Conservation (phyloP, 2,888 invertebrate genomes). For the Drosophila pullipes region DNA sequence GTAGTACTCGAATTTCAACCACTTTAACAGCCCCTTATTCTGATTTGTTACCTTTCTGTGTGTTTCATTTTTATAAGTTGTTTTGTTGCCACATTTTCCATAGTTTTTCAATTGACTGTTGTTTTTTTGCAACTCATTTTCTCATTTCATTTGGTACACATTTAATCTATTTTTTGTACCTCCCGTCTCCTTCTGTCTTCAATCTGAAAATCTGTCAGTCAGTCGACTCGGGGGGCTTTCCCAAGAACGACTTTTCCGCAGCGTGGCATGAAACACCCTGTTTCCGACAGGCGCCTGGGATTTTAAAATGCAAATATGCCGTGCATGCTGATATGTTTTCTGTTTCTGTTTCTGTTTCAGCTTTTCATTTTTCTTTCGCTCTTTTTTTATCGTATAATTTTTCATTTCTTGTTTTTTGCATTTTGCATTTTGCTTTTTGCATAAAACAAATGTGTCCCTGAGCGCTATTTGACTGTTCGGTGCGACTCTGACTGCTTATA, state of each 20-base stretch:
- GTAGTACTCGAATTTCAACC: conserved; percentile 41
- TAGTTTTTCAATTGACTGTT: conserved; percentile 5
- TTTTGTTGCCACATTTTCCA: background rate
- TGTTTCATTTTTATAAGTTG: background rate
- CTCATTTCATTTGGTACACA: conserved; percentile 8
- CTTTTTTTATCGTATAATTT: conserved; percentile 14
- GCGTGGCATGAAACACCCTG: conserved; percentile 61
- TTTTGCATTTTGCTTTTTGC: conserved; percentile 48
- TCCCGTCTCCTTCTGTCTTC: background rate
- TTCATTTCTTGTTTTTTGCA: conserved; percentile 19
- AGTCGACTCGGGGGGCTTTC: conserved; percentile 28
- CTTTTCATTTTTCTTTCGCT: conserved; percentile 26
- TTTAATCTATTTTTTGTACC: background rate
- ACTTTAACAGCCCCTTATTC: conserved; percentile 8
- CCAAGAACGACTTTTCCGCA: conserved; percentile 23
- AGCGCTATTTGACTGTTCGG: conserved; percentile 70
- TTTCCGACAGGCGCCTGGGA: conserved; percentile 34
- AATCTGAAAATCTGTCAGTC: conserved; percentile 25
- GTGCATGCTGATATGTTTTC: conserved; percentile 75
- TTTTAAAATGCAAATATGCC: conserved; percentile 78
- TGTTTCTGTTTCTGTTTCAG: conserved; percentile 35
- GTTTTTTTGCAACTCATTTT: background rate
- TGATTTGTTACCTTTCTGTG: conserved; percentile 18
- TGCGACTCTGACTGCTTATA: conserved; percentile 65
- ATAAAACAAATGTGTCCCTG: conserved; percentile 81